Base-by-base conservation (phyloP, 2,797 vertebrate genomes). In the Bryconaethiops microstoma region DNA sequence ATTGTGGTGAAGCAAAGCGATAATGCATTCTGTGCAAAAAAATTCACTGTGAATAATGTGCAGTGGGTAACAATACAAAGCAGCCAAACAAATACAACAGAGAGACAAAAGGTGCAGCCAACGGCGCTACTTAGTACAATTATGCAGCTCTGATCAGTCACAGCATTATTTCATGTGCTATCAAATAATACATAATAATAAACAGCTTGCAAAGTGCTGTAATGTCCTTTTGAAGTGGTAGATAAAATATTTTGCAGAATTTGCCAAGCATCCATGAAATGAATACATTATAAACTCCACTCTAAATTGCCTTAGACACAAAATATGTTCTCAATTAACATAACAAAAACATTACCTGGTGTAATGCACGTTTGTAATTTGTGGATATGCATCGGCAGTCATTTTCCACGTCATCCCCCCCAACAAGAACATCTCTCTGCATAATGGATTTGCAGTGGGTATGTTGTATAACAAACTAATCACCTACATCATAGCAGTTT, bases 51-150 rank as follows among this genome's bases (percentile, higher is more conserved):
- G 42, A 57, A 45, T 76, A 78, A 76, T 77, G 64, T 71, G 54
- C 68, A 62, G 54, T 72, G 57, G 40, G 12, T 67, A 79, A 74
- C 69, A 74, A 65, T 82, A 74, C 75, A 82, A 69, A 86, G 65
- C 70, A 68, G 69, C 40, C 25, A 70, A 57, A 67, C 45, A 65
- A 74, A 79, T 62, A 68, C 72, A 81, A 76, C 63, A 74, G 45
- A 76, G 35, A 23, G 71, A 76, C 29, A 77, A 71, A 70, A 68
- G 62, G 55, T 74, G 40, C 77, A 23, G 60, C 59, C 76, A 78
- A 83, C 64, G 68, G 77, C 64, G 62, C 68, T 72, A 80, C 72
- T 76, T 64, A 70, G 23, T 25, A 74, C 19, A 74, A 23, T 39
- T 55, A 60, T 45, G 55, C 55, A 23, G 55, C 19, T n/a, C 64